Evolutionary conservation across 2,113 vertebrate species (phyloP).

Genomic region (Antechinus stuartii): DNA sequence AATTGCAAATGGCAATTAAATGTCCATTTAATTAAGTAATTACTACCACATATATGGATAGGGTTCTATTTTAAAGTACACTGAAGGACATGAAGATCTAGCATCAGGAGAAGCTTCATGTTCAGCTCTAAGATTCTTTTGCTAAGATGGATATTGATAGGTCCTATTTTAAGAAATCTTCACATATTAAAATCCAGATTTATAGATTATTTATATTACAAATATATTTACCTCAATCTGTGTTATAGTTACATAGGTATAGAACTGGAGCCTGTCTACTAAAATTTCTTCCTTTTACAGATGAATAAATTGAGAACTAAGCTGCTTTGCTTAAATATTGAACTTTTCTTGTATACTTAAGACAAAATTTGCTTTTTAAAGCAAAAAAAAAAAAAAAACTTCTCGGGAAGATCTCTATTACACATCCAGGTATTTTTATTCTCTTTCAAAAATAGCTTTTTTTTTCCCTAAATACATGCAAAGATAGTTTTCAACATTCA

Average conservation of each 20-base stretch:
- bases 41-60: background rate
- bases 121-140: background rate
- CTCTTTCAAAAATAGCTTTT: too few species aligned
- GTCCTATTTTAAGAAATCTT: background rate
- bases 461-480: too few species aligned
- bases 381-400: background rate
- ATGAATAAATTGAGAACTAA: background rate
- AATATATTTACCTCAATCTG: background rate
- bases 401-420: conserved; percentile 2
- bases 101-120: background rate
- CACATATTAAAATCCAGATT: background rate
- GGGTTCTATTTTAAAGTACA: background rate
- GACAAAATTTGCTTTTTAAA: conserved; percentile 20
- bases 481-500: too few species aligned
- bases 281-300: background rate
- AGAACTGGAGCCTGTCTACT: background rate
- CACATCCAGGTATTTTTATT: background rate
- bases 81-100: background rate
- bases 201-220: background rate
- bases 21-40: background rate
- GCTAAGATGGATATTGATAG: background rate
- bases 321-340: background rate
- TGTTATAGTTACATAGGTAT: background rate
- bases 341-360: background rate
- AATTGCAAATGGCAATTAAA: background rate